Percentiles rank a stretch among this genome's conserved stretches.
These are phyloP conservation scores for Pluvialis apricaria DNA, from an alignment of 2,113 vertebrate species.

Conservation along the genomic window DNA sequence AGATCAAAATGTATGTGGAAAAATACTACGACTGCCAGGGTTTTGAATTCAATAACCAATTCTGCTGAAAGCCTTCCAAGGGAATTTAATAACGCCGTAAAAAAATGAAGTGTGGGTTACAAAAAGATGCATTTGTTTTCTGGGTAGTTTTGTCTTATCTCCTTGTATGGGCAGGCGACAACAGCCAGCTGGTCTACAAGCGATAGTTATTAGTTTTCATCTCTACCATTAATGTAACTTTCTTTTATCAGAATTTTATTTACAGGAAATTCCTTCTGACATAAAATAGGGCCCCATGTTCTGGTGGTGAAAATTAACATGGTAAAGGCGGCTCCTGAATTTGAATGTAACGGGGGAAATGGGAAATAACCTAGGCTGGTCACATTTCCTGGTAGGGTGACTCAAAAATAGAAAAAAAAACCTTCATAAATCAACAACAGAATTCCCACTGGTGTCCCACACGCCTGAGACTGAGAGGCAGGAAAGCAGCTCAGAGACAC, in stretches of 20 bases:
- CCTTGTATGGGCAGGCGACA: background rate
- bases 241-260: background rate
- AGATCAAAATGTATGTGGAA: constrained; percentile 17
- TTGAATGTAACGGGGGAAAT: background rate
- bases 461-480: background rate
- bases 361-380: background rate
- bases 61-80: constrained; percentile 27
- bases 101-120: constrained; percentile 38
- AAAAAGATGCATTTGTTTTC: constrained; percentile 31
- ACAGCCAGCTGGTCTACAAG: background rate
- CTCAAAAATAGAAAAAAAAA: background rate
- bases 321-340: background rate
- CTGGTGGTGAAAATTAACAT: background rate
- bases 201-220: background rate
- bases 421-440: background rate
- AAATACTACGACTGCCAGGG: constrained; percentile 1
- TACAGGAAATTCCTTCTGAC: background rate
- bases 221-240: background rate
- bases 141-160: background rate
- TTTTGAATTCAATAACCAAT: constrained; percentile 39
- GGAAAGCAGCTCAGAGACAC: background rate
- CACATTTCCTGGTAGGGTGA: background rate
- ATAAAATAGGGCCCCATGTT: background rate
- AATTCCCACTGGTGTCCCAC: background rate
- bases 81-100: background rate